Conservation (phyloP, 2,888 invertebrate genomes). For the Pyrrhosoma nymphula region DNA sequence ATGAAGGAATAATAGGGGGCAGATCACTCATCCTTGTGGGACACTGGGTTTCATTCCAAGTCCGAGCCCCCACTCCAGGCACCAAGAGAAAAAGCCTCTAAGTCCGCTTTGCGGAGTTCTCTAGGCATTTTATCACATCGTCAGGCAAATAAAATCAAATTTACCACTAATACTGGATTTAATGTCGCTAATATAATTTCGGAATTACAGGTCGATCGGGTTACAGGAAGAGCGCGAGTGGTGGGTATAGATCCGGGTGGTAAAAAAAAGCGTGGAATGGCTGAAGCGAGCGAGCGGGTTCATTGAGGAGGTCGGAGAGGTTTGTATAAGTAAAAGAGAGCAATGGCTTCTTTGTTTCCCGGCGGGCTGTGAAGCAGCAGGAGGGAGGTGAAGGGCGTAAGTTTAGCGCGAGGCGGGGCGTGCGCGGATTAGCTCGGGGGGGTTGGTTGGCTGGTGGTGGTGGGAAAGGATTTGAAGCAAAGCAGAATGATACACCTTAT, state of each 20-base stretch:
- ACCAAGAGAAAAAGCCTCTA: no score
- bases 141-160: not conserved
- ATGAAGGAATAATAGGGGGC: no score
- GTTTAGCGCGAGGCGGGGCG: not conserved
- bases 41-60: no score
- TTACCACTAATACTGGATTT: no score
- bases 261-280: not conserved
- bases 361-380: not conserved
- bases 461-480: not conserved
- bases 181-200: no score
- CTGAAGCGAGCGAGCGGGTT: not conserved
- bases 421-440: not conserved
- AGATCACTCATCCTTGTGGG: no score
- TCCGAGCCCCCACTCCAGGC: no score
- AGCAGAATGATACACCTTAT: slow-evolving; percentile 53
- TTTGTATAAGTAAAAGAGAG: slow-evolving; percentile 30
- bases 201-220: not conserved
- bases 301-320: not conserved
- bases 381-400: not conserved
- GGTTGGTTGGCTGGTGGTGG: not conserved
- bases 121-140: no score
- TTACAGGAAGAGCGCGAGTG: not conserved
- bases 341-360: slow-evolving; percentile 48
- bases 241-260: not conserved
- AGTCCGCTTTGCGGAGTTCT: no score